Percentiles rank a stretch among this genome's conserved stretches.
Conservation (phyloP, 92 coral and sea anemone genomes). For the Epizoanthus rinbou region DNA sequence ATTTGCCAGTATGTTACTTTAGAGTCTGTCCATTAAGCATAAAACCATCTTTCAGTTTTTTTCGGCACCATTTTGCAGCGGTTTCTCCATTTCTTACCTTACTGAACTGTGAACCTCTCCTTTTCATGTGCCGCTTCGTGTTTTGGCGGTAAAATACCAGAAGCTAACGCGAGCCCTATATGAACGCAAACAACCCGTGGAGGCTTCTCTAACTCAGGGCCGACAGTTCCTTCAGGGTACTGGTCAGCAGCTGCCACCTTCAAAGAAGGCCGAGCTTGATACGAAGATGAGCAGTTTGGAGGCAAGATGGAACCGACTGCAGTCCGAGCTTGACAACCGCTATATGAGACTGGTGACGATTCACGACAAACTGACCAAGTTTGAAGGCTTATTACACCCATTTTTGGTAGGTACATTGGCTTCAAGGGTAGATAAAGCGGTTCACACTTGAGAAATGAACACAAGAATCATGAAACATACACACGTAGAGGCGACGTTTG, state of each 20-base stretch:
- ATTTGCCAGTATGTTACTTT: too few relatives aligned
- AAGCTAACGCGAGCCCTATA: slow-evolving; percentile 90
- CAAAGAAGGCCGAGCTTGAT: slow-evolving; percentile 86
- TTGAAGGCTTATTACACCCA: slow-evolving; percentile 95
- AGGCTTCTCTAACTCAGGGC: slow-evolving; percentile 84
- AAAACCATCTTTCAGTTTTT: too few relatives aligned
- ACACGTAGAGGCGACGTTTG: too few relatives aligned
- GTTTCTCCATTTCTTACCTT: not conserved
- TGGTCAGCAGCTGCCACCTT: slow-evolving; percentile 75
- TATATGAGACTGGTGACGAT: slow-evolving; percentile 95
- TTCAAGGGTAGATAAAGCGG: not conserved
- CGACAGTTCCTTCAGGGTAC: slow-evolving; percentile 86
- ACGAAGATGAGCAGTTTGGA: slow-evolving; percentile 95
- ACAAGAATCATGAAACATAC: too few relatives aligned
- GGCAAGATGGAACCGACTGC: slow-evolving; percentile 93
- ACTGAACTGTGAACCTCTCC: slow-evolving; percentile 1
- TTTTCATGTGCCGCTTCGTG: not conserved
- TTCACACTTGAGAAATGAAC: too few relatives aligned
- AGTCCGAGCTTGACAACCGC: slow-evolving; percentile 96
- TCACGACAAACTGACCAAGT: slow-evolving; percentile 92
- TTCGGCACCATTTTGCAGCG: not conserved
- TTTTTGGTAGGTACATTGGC: slow-evolving; percentile 76
- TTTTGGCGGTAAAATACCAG: slow-evolving; percentile 46
- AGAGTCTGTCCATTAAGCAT: too few relatives aligned
- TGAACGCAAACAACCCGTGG: slow-evolving; percentile 97